Percentiles rank a stretch among this genome's conserved stretches.
These are phyloP conservation scores for Dione vanillae DNA, from an alignment of 2,888 invertebrate species.

Conservation along the genomic window DNA sequence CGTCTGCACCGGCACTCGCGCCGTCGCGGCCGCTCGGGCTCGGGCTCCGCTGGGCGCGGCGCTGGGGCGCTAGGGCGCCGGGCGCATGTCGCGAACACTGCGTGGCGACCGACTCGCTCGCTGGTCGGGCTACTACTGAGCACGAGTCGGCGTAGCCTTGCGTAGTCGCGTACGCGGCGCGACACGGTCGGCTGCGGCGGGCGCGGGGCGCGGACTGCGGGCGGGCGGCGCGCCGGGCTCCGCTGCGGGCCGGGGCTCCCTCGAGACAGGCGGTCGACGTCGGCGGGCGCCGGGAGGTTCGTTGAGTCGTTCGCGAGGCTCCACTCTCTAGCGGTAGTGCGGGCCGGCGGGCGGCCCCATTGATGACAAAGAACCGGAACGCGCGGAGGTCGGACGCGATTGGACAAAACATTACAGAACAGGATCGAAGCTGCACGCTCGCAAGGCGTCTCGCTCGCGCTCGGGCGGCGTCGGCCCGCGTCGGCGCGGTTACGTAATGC, in stretches of 20 bases:
- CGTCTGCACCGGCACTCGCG: constrained; percentile 62
- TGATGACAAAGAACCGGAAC: constrained; percentile 89
- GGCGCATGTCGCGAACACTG: constrained; percentile 69
- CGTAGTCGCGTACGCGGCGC: constrained; percentile 82
- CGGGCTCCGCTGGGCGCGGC: constrained; percentile 45
- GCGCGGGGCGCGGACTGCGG: constrained; percentile 54
- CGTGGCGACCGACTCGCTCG: constrained; percentile 60
- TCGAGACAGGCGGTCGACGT: constrained; percentile 37
- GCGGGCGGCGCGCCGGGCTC: constrained; percentile 47
- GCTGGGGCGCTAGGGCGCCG: constrained; percentile 64
- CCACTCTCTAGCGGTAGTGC: constrained; percentile 81
- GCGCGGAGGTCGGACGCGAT: constrained; percentile 85
- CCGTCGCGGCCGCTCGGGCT: constrained; percentile 49
- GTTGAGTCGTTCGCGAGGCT: constrained; percentile 68
- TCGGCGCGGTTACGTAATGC: constrained; percentile 72
- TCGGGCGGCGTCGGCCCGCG: constrained; percentile 28
- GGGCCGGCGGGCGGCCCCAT: constrained; percentile 81
- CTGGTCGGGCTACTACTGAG: constrained; percentile 77
- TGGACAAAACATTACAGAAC: constrained; percentile 83
- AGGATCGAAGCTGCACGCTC: constrained; percentile 82
- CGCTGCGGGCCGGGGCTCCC: constrained; percentile 40
- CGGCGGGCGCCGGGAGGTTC: constrained; percentile 59
- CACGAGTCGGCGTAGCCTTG: constrained; percentile 73
- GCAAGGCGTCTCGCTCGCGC: constrained; percentile 63
- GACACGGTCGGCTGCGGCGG: constrained; percentile 84